phyloP scores from a whole-genome alignment of 2,113 vertebrate genomes.

The Clarias gariepinus region DNA sequence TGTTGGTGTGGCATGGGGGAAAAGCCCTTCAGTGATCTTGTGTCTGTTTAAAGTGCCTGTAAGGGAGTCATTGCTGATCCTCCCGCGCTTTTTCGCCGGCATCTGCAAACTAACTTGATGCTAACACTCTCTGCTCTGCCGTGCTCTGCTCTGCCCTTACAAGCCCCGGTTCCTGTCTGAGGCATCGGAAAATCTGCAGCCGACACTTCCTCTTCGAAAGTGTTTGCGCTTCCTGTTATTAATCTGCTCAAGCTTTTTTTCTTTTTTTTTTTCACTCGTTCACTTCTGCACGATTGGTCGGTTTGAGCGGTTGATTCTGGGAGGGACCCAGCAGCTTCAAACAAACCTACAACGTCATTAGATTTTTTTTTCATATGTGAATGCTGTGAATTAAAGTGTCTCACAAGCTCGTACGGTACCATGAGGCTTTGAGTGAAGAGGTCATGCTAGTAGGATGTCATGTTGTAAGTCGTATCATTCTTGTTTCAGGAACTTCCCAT shows the following conservation, averaged over 20 bases:
- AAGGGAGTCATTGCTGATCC: background rate
- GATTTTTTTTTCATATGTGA: background rate
- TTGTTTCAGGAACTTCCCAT: background rate
- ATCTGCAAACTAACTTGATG: background rate
- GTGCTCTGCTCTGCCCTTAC: slow-evolving; percentile 21
- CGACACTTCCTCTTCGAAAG: slow-evolving; percentile 57
- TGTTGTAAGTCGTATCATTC: background rate
- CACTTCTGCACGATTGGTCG: background rate
- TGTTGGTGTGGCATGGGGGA: background rate
- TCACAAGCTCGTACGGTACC: background rate
- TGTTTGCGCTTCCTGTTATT: slow-evolving; percentile 44
- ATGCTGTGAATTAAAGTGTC: background rate
- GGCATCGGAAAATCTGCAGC: slow-evolving; percentile 57
- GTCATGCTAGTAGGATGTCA: slow-evolving; percentile 6
- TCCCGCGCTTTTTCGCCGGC: background rate
- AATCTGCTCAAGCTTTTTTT: slow-evolving; percentile 12
- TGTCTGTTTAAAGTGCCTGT: background rate
- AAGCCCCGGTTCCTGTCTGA: slow-evolving; percentile 51
- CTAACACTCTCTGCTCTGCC: background rate
- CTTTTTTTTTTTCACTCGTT: background rate
- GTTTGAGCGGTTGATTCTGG: slow-evolving; percentile 25
- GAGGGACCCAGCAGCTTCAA: background rate
- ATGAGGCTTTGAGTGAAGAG: background rate
- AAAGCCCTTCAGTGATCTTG: background rate
- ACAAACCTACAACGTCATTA: background rate